Conservation (phyloP, 2,888 invertebrate species). For the Parthenolecanium corni region DNA sequence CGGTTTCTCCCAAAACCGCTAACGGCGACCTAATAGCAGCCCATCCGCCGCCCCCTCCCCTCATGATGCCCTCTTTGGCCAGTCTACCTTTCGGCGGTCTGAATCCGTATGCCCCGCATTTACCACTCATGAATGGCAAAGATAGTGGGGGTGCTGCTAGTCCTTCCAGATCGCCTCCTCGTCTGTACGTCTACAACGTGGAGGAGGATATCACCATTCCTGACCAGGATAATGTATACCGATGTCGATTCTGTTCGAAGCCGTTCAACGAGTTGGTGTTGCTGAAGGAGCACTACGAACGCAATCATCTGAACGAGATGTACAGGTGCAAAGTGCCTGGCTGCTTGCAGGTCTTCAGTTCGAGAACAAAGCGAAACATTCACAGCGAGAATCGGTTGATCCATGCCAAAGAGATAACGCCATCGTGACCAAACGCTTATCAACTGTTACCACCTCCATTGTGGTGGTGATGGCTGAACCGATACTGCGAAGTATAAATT, state of each 20-base stretch:
- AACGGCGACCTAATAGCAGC: conserved; percentile 37
- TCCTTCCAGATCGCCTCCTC: conserved; percentile 36
- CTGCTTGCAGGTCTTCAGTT: conserved; percentile 66
- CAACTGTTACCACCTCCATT: conserved; percentile 14
- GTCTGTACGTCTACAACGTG: conserved; percentile 46
- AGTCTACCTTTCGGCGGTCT: conserved; percentile 11
- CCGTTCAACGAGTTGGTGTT: conserved; percentile 50
- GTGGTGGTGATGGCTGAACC: conserved; percentile 15
- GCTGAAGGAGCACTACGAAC: conserved; percentile 62
- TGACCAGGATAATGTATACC: conserved; percentile 50
- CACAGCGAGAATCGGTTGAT: conserved; percentile 47
- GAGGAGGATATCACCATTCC: conserved; percentile 56
- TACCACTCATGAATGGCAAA: conserved; percentile 41
- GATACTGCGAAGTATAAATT: neutral
- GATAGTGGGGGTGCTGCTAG: conserved; percentile 34
- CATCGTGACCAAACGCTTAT: conserved; percentile 10
- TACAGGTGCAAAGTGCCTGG: conserved; percentile 64
- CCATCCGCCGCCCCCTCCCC: conserved; percentile 38
- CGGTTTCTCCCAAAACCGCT: neutral
- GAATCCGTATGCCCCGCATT: conserved; percentile 10
- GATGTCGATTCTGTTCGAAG: conserved; percentile 58
- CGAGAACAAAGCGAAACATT: conserved; percentile 62
- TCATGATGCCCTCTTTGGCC: conserved; percentile 12
- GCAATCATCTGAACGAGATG: conserved; percentile 54
- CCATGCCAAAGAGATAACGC: conserved; percentile 38